Percentiles rank a stretch among this genome's conserved stretches.
These are phyloP conservation scores for Drosophila infuscata DNA, from an alignment of 2,888 invertebrate genomes.

Conservation along the genomic window DNA sequence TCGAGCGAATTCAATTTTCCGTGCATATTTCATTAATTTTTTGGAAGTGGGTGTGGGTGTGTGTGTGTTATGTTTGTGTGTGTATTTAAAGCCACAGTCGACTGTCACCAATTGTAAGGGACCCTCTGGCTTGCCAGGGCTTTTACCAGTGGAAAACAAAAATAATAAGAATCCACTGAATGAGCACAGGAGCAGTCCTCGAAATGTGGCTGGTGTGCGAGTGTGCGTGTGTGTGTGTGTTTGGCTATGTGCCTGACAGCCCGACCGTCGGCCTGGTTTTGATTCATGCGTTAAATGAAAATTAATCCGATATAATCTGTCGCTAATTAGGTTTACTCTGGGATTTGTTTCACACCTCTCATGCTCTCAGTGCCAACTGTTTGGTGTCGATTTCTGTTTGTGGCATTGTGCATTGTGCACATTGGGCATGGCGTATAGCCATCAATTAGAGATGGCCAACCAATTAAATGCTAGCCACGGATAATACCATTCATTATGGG, in stretches of 20 bases:
- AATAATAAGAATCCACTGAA: constrained; percentile 34
- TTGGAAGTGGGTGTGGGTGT: constrained; percentile 18
- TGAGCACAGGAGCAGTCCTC: constrained; percentile 30
- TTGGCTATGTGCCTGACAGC: constrained; percentile 56
- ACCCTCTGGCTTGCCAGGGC: constrained; percentile 6
- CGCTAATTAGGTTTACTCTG: constrained; percentile 81
- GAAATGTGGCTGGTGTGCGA: constrained; percentile 18
- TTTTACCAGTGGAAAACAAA: constrained; percentile 17
- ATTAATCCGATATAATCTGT: constrained; percentile 82
- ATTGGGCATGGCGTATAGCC: constrained; percentile 13
- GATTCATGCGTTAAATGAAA: constrained; percentile 81
- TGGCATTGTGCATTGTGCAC: constrained; percentile 27
- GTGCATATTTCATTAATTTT: constrained; percentile 71
- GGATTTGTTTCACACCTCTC: constrained; percentile 79
- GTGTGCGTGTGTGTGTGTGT: constrained; percentile 4
- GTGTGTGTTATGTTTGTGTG: constrained; percentile 11
- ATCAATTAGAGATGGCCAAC: constrained; percentile 49
- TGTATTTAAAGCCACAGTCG: constrained; percentile 61
- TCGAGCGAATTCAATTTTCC: constrained; percentile 67
- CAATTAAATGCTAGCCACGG: constrained; percentile 44
- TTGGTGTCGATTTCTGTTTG: constrained; percentile 41
- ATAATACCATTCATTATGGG: constrained; percentile 14
- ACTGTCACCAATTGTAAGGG: constrained; percentile 39
- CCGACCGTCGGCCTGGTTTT: constrained; percentile 68
- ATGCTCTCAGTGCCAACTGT: constrained; percentile 28